These are phyloP conservation scores for Mugil cephalus DNA, from an alignment of 2,113 vertebrate genomes.

Conservation along the genomic window DNA sequence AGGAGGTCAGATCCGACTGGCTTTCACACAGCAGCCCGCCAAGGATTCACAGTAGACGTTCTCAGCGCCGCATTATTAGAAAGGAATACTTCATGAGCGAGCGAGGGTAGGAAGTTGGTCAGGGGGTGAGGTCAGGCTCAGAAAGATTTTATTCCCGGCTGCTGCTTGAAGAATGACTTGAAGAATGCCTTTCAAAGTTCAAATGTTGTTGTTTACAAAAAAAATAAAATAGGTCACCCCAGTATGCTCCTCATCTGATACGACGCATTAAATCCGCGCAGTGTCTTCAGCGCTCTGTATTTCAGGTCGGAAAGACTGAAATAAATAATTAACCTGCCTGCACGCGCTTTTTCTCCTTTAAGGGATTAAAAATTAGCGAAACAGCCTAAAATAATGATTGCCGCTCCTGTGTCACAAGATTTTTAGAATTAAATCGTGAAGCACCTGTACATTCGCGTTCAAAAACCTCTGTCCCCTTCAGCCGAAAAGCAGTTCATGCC, in stretches of 20 bases:
- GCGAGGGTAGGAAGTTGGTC: background rate
- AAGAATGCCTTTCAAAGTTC: conserved; percentile 28
- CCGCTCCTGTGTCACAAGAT: conserved; percentile 14
- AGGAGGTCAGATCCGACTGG: background rate
- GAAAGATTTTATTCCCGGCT: conserved; percentile 20
- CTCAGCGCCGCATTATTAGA: conserved; percentile 25
- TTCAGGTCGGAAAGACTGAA: too few species aligned
- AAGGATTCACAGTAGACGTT: conserved; percentile 24
- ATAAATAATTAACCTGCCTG: background rate
- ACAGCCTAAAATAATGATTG: conserved; percentile 14
- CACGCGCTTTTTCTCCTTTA: conserved; percentile 8
- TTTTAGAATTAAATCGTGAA: conserved; percentile 15
- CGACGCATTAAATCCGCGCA: conserved; percentile 9
- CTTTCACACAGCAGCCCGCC: conserved; percentile 17
- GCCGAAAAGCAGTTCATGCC: conserved; percentile 41
- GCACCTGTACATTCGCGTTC: conserved; percentile 33
- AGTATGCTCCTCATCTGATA: conserved; percentile 12
- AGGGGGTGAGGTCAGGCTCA: conserved; percentile 12
- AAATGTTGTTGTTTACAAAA: conserved; percentile 26
- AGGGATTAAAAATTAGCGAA: conserved; percentile 14
- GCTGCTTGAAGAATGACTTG: conserved; percentile 14
- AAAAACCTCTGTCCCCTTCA: conserved; percentile 51
- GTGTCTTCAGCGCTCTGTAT: background rate
- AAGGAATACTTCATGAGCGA: conserved; percentile 12
- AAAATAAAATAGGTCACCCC: conserved; percentile 16